Conservation (phyloP, 2,888 invertebrate species). For the Drosophila sordidapex region DNA sequence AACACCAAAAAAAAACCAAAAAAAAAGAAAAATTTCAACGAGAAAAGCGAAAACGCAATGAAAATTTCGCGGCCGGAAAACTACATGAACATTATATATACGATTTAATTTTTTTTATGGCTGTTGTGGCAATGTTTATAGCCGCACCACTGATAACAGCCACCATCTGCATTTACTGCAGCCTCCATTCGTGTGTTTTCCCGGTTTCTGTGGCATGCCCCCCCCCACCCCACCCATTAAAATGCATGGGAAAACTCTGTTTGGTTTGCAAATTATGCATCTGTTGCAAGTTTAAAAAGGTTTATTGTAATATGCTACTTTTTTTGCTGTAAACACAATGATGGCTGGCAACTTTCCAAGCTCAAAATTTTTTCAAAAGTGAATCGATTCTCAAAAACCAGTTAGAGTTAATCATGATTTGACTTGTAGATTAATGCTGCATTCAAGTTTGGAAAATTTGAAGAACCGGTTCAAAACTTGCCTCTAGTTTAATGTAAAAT, state of each 20-base stretch:
- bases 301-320: background rate
- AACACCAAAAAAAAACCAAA: conserved; percentile 45
- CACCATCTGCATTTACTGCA: conserved; percentile 23
- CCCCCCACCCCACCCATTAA: conserved; percentile 9
- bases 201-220: conserved; percentile 22
- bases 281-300: background rate
- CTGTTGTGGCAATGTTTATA: conserved; percentile 16
- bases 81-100: conserved; percentile 33
- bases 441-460: background rate
- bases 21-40: background rate
- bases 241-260: conserved; percentile 23
- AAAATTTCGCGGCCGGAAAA: conserved; percentile 69
- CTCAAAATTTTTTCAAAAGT: background rate
- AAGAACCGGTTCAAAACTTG: background rate
- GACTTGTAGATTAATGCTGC: background rate
- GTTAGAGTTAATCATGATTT: background rate
- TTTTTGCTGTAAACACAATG: background rate
- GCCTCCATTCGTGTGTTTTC: background rate
- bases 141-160: conserved; percentile 22
- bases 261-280: conserved; percentile 6
- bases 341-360: background rate
- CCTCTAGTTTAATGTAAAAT: background rate
- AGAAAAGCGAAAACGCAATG: conserved; percentile 43
- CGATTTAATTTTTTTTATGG: conserved; percentile 18
- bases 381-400: background rate